These are phyloP conservation scores for Drosophila prostipennis DNA, from an alignment of 2,888 invertebrate genomes.

Conservation along the genomic window DNA sequence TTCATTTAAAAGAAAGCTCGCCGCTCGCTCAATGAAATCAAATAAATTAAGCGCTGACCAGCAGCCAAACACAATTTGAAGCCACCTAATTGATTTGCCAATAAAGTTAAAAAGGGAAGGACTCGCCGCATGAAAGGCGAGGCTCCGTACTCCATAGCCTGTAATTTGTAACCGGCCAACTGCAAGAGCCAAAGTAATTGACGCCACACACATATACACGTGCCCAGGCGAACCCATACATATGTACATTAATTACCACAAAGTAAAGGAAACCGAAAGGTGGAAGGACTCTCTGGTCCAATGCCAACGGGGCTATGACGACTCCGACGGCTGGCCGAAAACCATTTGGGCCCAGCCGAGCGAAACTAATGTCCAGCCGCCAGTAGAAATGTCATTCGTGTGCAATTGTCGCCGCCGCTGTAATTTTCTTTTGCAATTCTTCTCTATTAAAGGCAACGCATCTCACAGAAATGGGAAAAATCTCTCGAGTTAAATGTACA, in stretches of 20 bases:
- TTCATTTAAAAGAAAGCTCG: constrained; percentile 14
- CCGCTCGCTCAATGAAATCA: constrained; percentile 11
- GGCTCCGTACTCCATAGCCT: constrained; percentile 48
- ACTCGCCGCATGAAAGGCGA: constrained; percentile 26
- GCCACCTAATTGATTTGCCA: constrained; percentile 70
- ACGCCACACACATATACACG: constrained; percentile 27
- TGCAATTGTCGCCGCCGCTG: constrained; percentile 12
- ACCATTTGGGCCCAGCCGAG: constrained; percentile 66
- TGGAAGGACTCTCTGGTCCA: constrained; percentile 7
- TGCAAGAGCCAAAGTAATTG: constrained; percentile 70
- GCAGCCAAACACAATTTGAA: constrained; percentile 38
- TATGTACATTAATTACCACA: constrained; percentile 64
- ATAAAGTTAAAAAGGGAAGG: constrained; percentile 53
- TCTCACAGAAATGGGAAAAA: not conserved
- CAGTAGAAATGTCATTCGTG: constrained; percentile 49
- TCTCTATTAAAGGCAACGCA: constrained; percentile 14
- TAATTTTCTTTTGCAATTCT: constrained; percentile 13
- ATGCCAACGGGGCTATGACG: constrained; percentile 35
- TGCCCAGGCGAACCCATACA: constrained; percentile 14
- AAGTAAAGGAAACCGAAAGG: constrained; percentile 48
- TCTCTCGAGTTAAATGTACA: not conserved
- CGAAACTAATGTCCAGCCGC: constrained; percentile 71
- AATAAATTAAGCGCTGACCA: constrained; percentile 36
- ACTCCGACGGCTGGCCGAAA: constrained; percentile 51
- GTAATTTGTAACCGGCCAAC: constrained; percentile 69